A percentile compares a stretch with the other conserved stretches of the same genome.
Conservation (phyloP, 2,113 vertebrate species). For the Cariama cristata region DNA sequence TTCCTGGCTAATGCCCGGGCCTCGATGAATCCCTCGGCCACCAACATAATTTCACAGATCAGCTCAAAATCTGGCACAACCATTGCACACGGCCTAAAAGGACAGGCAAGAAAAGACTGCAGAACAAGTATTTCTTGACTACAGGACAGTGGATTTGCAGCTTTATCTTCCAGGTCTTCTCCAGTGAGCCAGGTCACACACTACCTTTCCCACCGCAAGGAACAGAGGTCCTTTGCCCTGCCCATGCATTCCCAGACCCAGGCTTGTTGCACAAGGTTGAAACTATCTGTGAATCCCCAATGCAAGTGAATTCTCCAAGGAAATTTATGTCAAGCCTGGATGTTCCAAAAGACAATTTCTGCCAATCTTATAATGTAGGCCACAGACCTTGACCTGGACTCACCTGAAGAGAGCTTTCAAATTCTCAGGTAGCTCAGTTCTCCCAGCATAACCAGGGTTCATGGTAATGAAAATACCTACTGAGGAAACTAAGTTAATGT, state of each 20-base stretch:
- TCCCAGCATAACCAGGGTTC: conserved; percentile 96
- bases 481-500: conserved; percentile 87
- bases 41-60: conserved; percentile 98
- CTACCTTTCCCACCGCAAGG: neutral
- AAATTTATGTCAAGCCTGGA: neutral
- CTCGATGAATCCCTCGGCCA: conserved; percentile 93
- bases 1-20: conserved; percentile 90
- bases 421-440: conserved; percentile 95
- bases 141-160: neutral
- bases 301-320: neutral
- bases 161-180: neutral
- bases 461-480: conserved; percentile 99
- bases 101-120: neutral
- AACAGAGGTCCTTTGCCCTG: neutral
- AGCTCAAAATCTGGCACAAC: conserved; percentile 97
- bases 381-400: neutral
- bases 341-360: neutral
- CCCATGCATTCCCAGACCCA: neutral
- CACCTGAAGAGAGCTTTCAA: conserved; percentile 97
- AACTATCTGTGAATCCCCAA: neutral
- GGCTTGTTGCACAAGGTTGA: neutral
- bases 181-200: neutral
- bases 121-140: neutral
- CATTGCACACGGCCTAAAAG: conserved; percentile 93
- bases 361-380: neutral